Conservation (phyloP, 2,797 vertebrate species). For the Diplodus sargus region DNA sequence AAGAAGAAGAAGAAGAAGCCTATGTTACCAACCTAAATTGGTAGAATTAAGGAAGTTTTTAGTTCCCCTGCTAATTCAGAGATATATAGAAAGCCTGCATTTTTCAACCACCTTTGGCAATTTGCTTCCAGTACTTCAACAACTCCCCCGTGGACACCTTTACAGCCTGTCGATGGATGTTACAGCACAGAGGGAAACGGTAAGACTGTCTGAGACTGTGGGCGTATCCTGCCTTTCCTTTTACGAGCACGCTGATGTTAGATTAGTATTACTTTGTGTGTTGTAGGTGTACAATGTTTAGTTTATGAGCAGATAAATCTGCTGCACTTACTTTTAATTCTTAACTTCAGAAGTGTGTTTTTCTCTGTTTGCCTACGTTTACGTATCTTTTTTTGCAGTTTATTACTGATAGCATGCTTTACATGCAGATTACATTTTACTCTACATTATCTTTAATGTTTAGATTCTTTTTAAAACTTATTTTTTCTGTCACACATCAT, state of each 20-base stretch:
- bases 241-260: slow-evolving; percentile 2
- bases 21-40: slow-evolving; percentile 84
- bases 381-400: not conserved
- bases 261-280: slow-evolving; percentile 35
- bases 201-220: slow-evolving; percentile 64
- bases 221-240: slow-evolving; percentile 74
- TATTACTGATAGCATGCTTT: not conserved
- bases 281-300: not conserved
- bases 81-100: slow-evolving; percentile 87
- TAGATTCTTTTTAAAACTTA: too few relatives aligned
- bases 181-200: slow-evolving; percentile 43
- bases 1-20: slow-evolving; percentile 79
- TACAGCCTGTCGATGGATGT: slow-evolving; percentile 29
- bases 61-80: slow-evolving; percentile 88
- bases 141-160: slow-evolving; percentile 60
- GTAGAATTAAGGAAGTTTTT: slow-evolving; percentile 89
- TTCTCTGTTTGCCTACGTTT: not conserved
- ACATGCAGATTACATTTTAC: not conserved
- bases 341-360: not conserved
- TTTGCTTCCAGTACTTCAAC: slow-evolving; percentile 76
- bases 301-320: slow-evolving; percentile 5
- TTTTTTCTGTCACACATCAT: too few relatives aligned
- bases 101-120: slow-evolving; percentile 86
- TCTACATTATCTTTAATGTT: not conserved
- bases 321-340: not conserved